Conservation (phyloP, 2,888 invertebrate genomes). For the Sisyra terminalis region DNA sequence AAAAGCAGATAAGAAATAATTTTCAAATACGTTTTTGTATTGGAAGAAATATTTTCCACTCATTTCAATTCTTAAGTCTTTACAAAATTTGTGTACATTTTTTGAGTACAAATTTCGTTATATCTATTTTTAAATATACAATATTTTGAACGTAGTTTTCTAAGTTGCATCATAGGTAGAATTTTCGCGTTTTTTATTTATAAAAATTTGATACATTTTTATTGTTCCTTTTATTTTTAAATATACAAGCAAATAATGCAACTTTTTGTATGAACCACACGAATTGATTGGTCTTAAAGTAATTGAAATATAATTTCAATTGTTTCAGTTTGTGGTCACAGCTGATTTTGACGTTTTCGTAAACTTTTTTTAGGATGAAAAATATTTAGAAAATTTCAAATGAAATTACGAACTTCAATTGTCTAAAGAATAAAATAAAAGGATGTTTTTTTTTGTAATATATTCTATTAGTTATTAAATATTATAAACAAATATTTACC, state of each 20-base stretch:
- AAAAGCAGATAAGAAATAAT: too few species aligned
- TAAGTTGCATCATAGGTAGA: neutral
- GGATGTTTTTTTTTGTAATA: too few species aligned
- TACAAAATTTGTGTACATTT: too few species aligned
- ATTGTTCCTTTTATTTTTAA: neutral
- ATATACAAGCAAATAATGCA: neutral
- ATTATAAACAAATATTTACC: conserved; percentile 22
- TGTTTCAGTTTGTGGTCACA: too few species aligned
- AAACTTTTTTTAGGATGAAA: neutral
- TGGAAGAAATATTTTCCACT: too few species aligned
- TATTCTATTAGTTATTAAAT: too few species aligned
- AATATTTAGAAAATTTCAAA: neutral
- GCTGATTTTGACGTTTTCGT: neutral
- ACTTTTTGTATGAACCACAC: neutral
- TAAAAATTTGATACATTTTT: neutral
- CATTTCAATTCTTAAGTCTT: too few species aligned
- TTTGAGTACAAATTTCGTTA: neutral
- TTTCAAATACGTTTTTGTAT: too few species aligned
- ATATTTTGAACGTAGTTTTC: neutral
- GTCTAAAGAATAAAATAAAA: too few species aligned
- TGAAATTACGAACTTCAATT: neutral
- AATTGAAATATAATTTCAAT: neutral
- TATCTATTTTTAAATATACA: neutral
- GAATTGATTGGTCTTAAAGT: neutral
- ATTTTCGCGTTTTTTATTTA: neutral